Percentiles rank a stretch among this genome's conserved stretches.
phyloP scores from a whole-genome alignment of 2,113 vertebrate genomes.

The Porphyrio hochstetteri region DNA sequence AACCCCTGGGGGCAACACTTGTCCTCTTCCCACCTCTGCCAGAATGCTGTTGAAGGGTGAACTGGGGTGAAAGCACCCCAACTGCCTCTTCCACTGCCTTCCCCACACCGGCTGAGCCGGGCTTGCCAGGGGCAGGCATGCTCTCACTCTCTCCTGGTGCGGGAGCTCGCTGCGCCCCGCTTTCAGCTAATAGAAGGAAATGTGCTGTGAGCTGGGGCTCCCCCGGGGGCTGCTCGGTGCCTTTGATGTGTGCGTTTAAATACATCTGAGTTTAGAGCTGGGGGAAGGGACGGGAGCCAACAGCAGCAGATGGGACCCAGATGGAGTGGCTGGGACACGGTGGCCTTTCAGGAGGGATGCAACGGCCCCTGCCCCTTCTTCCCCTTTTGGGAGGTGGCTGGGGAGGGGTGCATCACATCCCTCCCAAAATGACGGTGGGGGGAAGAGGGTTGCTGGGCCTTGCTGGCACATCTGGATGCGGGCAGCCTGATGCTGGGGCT shows the following conservation, averaged over 20 bases:
- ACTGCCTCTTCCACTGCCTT: background rate
- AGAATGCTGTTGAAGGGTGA: background rate
- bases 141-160: background rate
- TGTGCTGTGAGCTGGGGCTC: background rate
- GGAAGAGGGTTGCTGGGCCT: background rate
- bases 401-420: background rate
- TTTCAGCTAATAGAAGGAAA: conserved; percentile 30
- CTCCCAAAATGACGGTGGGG: background rate
- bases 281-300: conserved; percentile 31
- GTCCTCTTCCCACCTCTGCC: rapidly evolving
- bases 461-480: background rate
- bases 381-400: too few relatives aligned
- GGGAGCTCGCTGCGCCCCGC: background rate
- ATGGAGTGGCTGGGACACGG: background rate
- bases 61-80: background rate
- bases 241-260: conserved; percentile 72
- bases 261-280: conserved; percentile 45
- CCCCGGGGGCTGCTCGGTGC: background rate
- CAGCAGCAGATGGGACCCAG: conserved; percentile 72
- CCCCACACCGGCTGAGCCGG: background rate
- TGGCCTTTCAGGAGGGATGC: conserved; percentile 9
- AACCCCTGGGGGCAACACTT: background rate
- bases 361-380: background rate
- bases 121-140: background rate
- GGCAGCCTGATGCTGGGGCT: background rate